These are phyloP conservation scores for Uromys caudimaculatus DNA, from an alignment of 2,797 vertebrate species.

Conservation along the genomic window DNA sequence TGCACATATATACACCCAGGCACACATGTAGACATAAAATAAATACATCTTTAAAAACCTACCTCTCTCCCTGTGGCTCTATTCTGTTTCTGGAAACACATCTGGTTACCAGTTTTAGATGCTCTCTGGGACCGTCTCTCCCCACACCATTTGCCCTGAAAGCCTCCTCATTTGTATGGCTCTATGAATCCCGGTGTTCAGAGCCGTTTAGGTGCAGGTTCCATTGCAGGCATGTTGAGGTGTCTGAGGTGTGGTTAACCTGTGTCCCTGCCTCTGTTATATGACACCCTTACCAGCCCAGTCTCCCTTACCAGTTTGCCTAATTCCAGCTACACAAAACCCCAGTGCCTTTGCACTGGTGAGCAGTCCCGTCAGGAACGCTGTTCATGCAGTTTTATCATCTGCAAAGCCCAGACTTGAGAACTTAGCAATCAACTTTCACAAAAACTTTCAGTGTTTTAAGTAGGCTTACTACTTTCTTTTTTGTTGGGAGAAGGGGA, in stretches of 20 bases:
- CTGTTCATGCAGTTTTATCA: neutral
- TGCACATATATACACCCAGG: neutral
- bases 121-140: neutral
- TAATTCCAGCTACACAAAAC: neutral
- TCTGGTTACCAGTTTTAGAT: neutral
- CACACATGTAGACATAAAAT: neutral
- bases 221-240: neutral
- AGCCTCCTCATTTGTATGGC: neutral
- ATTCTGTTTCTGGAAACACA: neutral
- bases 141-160: neutral
- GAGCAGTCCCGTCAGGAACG: too few species aligned
- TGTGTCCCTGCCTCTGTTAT: neutral
- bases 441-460: neutral
- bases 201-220: neutral
- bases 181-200: neutral
- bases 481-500: neutral
- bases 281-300: too few species aligned
- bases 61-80: neutral
- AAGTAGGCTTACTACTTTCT: neutral
- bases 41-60: neutral
- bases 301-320: neutral
- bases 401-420: neutral
- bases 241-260: neutral
- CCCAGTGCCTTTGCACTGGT: neutral
- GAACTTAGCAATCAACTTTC: neutral